Evolutionary conservation across 2,113 vertebrate species (phyloP), one percentile per base, ranked within the genome.

Genomic region (Chiloscyllium plagiosum): DNA sequence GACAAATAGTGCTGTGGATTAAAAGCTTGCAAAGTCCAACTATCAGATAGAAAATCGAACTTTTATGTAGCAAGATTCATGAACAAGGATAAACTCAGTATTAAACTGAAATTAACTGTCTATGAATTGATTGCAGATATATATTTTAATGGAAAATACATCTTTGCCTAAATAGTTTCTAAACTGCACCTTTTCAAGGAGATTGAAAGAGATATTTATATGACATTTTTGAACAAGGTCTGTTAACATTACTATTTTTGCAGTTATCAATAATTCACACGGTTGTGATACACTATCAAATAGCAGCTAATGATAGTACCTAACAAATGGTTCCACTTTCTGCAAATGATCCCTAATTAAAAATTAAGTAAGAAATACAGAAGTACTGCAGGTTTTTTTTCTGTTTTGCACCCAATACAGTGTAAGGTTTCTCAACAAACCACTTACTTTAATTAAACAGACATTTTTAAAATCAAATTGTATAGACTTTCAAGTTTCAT

Each of bases 311-410:
- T 76, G 37, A 50, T 72, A 29, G 24, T 7, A 72, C 12, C 15
- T 42, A 95, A 52, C 1, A 42, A 72, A 47, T 17, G 4, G 37
- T 72, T 72, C 42, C 50, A 70, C 69, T 52, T 76, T 52, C 94
- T 76, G 94, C 47, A 72, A 72, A 95, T 52, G 94, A 92, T 92
- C 93, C 50, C 93, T 72, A 37, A 95, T 95, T 95, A 95, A 95
- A 95, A 42, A 95, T 95, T 95, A 24, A 95, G 12, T 61, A 61
- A 72, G 69, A 69, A 72, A 72, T 52, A 95, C 26, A 72, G 29
- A 65, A 4, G 61, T 66, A 66, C 56, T 37, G n/a, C 33, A 26
- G 42, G 12, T 17, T 66, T 33, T 37, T 86, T 90, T 8, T 37
- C 86, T 66, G 56, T 66, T 37, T 92, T 92, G 61, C n/a, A 37